These are phyloP conservation scores for Tachystola acroxantha DNA, from an alignment of 2,888 invertebrate genomes.

Conservation along the genomic window DNA sequence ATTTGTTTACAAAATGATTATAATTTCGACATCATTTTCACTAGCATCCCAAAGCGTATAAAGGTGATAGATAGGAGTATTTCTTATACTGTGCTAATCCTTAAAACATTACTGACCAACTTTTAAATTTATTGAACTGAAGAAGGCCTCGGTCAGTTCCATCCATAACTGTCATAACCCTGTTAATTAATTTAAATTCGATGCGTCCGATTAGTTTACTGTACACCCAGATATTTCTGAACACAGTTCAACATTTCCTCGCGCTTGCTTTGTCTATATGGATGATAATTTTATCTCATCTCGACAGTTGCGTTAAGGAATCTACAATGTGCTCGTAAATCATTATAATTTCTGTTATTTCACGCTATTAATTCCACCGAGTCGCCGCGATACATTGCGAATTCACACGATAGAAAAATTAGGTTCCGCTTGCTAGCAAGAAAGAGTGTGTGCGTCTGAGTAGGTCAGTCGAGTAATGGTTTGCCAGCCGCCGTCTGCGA, in stretches of 20 bases:
- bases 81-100: too few relatives aligned
- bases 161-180: too few relatives aligned
- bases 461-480: conserved; percentile 78
- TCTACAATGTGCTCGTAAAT: conserved; percentile 25
- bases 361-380: conserved; percentile 37
- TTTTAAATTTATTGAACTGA: too few relatives aligned
- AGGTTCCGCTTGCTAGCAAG: conserved; percentile 76
- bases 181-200: too few relatives aligned
- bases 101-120: too few relatives aligned
- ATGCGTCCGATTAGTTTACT: too few relatives aligned
- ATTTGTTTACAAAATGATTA: too few relatives aligned
- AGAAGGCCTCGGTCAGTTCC: too few relatives aligned
- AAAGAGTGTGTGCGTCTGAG: conserved; percentile 76
- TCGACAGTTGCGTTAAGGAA: conserved; percentile 9
- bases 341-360: conserved; percentile 54
- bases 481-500: conserved; percentile 56
- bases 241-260: neutral
- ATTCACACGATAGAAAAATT: conserved; percentile 72
- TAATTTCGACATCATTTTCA: too few relatives aligned
- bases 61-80: too few relatives aligned
- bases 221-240: too few relatives aligned
- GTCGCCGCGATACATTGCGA: conserved; percentile 49
- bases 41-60: too few relatives aligned
- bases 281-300: conserved; percentile 1
- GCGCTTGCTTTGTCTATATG: neutral